Evolutionary conservation across 2,797 vertebrate species (phyloP), one percentile per base, ranked within the genome.

Genomic region (Poecilia gillii): DNA sequence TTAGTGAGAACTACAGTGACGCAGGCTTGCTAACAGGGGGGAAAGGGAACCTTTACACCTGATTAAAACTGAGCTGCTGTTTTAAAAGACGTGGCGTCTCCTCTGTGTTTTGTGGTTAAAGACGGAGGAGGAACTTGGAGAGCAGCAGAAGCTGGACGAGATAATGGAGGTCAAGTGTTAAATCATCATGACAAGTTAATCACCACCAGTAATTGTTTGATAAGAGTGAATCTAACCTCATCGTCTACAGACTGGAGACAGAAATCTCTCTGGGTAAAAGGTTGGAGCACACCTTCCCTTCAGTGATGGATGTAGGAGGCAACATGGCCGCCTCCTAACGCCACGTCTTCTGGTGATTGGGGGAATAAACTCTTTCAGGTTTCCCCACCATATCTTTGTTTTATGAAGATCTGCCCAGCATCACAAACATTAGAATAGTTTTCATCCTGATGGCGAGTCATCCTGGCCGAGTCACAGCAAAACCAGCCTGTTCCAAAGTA

Each of bases 31-130:
- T 33, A 66, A 68, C 64, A 1, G 62, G 79, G 70, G 71, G 36
- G 62, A 47, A 18, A 45, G 55, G 41, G 79, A 80, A 66, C 57
- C 81, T 84, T 57, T 72, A 82, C 87, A 88, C 75, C 84, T 77
- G 85, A 90, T 86, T 84, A 75, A 80, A 90, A 87, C 68, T 73
- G 74, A 79, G 84, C 49, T 39, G 36, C 76, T 76, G 76, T 81
- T 73, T n/a, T 14, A 36, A 80, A 74, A 82, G 82, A 78, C n/a
- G 0, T 77, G 75, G n/a, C 4, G 14, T 85, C 84, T 18, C 11
- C 33, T 28, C 39, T 0, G n/a, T n/a, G 49, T 45, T 75, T 68
- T 68, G 64, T 75, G 31, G 70, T 81, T 77, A 41, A 36, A 76
- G 55, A 25, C 47, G 72, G 25, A 72, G 49, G 75, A 81, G 77